Evolutionary conservation across 2,797 vertebrate genomes (phyloP).

Genomic region (Sebastiscus albofasciatus): DNA sequence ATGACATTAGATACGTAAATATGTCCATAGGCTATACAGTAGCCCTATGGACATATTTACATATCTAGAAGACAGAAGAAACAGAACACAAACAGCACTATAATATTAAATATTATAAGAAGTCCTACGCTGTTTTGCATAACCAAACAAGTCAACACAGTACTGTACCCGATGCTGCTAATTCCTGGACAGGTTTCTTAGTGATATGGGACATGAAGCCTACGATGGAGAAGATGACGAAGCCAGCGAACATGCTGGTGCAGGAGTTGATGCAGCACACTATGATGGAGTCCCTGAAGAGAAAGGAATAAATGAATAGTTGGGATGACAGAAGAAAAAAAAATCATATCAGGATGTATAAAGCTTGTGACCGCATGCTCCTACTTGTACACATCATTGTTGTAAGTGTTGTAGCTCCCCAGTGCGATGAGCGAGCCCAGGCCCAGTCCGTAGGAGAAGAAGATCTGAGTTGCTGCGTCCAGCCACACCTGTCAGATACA

Average conservation of each 20-base stretch:
- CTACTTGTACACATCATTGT: slow-evolving; percentile 90
- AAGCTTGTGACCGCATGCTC: background rate
- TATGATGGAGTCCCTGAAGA: slow-evolving; percentile 89
- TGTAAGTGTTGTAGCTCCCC: slow-evolving; percentile 91
- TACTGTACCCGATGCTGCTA: slow-evolving; percentile 89
- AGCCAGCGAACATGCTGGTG: slow-evolving; percentile 92
- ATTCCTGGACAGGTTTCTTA: slow-evolving; percentile 89
- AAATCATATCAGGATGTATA: background rate
- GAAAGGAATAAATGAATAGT: background rate
- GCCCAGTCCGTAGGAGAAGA: slow-evolving; percentile 93
- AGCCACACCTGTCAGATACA: slow-evolving; percentile 88
- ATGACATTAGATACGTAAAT: background rate
- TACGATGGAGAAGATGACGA: slow-evolving; percentile 95
- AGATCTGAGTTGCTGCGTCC: slow-evolving; percentile 94
- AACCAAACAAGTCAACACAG: background rate
- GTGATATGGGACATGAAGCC: slow-evolving; percentile 94
- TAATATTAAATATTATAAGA: background rate
- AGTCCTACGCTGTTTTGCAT: background rate
- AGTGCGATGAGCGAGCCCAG: slow-evolving; percentile 92
- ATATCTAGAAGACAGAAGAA: background rate
- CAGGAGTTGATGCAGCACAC: slow-evolving; percentile 92
- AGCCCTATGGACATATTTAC: background rate
- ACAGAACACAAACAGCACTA: background rate
- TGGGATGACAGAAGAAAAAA: background rate
- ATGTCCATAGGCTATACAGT: background rate